Evolutionary conservation across 2,888 invertebrate genomes (phyloP), one percentile per base, ranked within the genome.

Genomic region (Drosophila emarginata): DNA sequence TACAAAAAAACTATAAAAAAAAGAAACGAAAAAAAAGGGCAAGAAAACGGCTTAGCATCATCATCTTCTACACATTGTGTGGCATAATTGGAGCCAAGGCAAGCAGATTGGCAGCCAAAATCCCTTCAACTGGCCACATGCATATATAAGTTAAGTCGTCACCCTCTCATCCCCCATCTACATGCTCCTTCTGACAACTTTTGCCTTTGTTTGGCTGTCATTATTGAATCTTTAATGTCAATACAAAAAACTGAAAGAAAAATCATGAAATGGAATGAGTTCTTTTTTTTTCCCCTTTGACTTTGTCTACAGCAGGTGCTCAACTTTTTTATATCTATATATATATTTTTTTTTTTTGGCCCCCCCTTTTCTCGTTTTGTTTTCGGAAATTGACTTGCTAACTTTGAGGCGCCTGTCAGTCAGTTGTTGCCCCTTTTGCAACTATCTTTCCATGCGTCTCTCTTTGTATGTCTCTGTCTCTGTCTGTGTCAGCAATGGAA

Each of bases 221-320:
- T 79, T 74, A 84, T 84, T 83, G 81, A 83, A 83, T 87, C 85
- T 83, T 83, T 83, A 83, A 83, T 83, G 87, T 79, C 85, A 83
- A 83, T 86, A 81, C 69, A 28, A 14, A 52, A 51, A 50, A 53
- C 36, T 56, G 21, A 21, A 45, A 45, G 39, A 40, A 36, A 50
- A 61, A 65, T 23, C 58, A 50, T 36, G 45, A 51, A 71, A 75
- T 70, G 52, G 45, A 58, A 58, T 69, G 70, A 57, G 53, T 45
- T 61, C 9, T 32, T 32, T 32, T 2, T 7, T 9, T 32, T 9
- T 32, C 2, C 9, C 32, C 18, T n/a, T 56, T 56, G 56, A 4
- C 36, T 21, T 45, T 11, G 45, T 11, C 18, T 45, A 15, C 3
- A 3, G 40, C 40, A 26, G 53, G 28, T 54, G 32, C 51, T n/a